Conservation (phyloP, 2,113 vertebrate species). For the Psettodes erumei region DNA sequence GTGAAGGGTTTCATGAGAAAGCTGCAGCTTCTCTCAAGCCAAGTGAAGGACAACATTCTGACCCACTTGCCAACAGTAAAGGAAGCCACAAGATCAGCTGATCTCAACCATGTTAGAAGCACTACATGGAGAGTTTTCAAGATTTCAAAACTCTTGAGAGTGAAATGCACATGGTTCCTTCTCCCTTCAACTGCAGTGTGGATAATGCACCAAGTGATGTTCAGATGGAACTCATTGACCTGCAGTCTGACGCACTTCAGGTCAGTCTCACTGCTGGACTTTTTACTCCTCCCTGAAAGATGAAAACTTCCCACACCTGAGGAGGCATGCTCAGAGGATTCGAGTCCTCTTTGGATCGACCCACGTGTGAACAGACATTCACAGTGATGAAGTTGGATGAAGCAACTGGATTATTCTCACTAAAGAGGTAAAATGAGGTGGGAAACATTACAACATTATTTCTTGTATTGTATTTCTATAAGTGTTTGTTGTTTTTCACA, state of each 20-base stretch:
- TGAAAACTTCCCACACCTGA: too few species aligned
- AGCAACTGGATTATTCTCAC: neutral
- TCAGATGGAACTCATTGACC: neutral
- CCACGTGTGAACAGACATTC: too few species aligned
- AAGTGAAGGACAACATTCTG: neutral
- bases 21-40: neutral
- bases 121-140: neutral
- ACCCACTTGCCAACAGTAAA: neutral
- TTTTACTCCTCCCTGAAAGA: too few species aligned
- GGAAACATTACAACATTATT: neutral
- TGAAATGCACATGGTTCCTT: constrained; percentile 11
- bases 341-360: too few species aligned
- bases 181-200: constrained; percentile 1
- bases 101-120: neutral
- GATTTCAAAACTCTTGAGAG: neutral
- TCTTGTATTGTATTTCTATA: too few species aligned
- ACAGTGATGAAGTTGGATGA: too few species aligned
- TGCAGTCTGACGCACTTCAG: too few species aligned
- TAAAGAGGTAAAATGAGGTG: neutral
- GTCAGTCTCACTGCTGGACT: too few species aligned
- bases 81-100: neutral
- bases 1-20: neutral
- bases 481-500: too few species aligned
- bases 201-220: neutral
- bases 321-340: too few species aligned